Evolutionary conservation across 2,888 invertebrate species (phyloP).

Genomic region (Linnaemya tessellans): DNA sequence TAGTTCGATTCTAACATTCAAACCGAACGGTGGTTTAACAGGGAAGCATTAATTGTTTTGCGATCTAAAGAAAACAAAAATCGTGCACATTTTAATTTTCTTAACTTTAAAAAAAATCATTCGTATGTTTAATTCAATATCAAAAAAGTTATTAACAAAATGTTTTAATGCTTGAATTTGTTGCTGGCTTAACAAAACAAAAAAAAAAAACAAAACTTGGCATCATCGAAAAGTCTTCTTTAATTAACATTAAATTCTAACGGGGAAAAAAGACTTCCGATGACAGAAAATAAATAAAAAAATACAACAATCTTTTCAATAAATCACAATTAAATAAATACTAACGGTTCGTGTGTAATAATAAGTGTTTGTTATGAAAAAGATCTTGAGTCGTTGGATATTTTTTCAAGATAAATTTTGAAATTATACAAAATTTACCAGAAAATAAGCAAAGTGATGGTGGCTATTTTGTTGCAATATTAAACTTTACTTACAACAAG

Average conservation of each 20-base stretch:
- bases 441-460: conserved; percentile 7
- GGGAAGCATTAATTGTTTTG: conserved; percentile 23
- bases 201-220: not conserved
- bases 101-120: conserved; percentile 24
- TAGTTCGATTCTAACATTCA: conserved; percentile 83
- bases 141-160: not conserved
- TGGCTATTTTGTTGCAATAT: conserved; percentile 21
- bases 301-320: not conserved
- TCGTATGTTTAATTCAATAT: conserved; percentile 27
- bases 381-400: not conserved
- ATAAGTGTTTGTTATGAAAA: conserved; percentile 1
- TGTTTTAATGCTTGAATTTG: not conserved
- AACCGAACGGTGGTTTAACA: conserved; percentile 83
- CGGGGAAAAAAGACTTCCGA: not conserved
- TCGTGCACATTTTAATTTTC: conserved; percentile 55
- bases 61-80: conserved; percentile 30
- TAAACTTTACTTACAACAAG: not conserved
- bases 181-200: not conserved
- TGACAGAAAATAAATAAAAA: not conserved
- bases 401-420: not conserved
- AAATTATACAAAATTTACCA: not conserved
- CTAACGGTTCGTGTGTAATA: conserved; percentile 13
- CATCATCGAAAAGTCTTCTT: not conserved
- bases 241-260: not conserved
- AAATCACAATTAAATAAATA: conserved; percentile 16